Conservation (phyloP, 2,888 invertebrate genomes). For the Lasioglossum malachurum region DNA sequence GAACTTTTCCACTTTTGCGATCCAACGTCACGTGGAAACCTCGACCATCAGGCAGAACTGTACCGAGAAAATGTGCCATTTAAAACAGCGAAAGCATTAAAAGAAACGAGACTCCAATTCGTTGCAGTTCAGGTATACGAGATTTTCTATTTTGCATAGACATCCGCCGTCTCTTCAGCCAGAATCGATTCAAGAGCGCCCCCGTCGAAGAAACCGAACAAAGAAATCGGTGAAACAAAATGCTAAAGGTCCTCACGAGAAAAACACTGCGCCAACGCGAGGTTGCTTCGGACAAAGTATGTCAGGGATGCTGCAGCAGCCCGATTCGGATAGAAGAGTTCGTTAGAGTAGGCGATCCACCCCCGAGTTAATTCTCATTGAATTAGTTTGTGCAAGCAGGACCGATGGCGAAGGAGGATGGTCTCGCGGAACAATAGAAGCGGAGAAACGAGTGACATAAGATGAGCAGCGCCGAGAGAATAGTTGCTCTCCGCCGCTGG, state of each 20-base stretch:
- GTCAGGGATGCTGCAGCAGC: not conserved
- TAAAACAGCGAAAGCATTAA: not conserved
- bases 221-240: not conserved
- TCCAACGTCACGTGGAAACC: not conserved
- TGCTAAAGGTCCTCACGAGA: not conserved
- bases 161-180: no score
- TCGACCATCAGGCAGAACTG: not conserved
- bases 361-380: slow-evolving; percentile 21
- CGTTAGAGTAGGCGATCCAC: not conserved
- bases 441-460: slow-evolving; percentile 32
- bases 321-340: not conserved
- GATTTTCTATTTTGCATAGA: not conserved
- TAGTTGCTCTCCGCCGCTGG: slow-evolving; percentile 50
- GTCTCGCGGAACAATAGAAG: slow-evolving; percentile 35
- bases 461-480: slow-evolving; percentile 48
- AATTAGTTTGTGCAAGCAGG: slow-evolving; percentile 6
- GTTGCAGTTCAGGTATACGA: no score
- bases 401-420: slow-evolving; percentile 13
- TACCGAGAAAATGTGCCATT: not conserved
- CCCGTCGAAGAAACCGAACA: not conserved
- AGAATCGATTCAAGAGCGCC: no score
- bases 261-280: not conserved
- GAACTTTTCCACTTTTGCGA: not conserved
- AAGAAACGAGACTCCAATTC: not conserved
- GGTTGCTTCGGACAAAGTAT: not conserved